phyloP scores from a whole-genome alignment of 1,140 invertebrate species.

The Orchesella cincta region DNA sequence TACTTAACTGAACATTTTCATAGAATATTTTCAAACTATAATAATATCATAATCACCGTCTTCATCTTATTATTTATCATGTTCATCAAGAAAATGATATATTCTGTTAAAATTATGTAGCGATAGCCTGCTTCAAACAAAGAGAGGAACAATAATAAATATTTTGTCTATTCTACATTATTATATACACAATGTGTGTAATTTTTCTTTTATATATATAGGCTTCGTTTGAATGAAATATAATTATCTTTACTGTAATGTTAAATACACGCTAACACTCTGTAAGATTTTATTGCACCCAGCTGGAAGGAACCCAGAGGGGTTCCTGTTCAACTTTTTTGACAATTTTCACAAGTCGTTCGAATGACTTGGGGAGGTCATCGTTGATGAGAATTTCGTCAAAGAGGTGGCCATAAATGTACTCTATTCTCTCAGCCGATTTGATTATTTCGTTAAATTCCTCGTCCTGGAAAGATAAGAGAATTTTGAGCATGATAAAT shows the following conservation, averaged over 20 bases:
- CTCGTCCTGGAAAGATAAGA: slow-evolving; percentile 71
- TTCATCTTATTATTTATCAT: neutral
- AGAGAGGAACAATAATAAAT: no score
- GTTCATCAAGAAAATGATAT: neutral
- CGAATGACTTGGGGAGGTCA: slow-evolving; percentile 82
- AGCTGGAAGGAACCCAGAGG: slow-evolving; percentile 84
- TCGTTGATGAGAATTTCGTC: slow-evolving; percentile 83
- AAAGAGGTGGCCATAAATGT: slow-evolving; percentile 91
- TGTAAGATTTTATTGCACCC: slow-evolving; percentile 2
- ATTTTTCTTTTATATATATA: no score
- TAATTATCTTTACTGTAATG: no score
- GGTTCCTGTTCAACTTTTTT: slow-evolving; percentile 88
- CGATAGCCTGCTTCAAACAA: no score
- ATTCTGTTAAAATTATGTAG: no score
- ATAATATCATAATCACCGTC: neutral
- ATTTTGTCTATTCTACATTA: neutral
- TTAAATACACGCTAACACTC: neutral
- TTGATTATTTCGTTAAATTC: slow-evolving; percentile 89
- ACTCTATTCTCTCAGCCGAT: slow-evolving; percentile 85
- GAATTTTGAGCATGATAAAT: no score
- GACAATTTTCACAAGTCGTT: slow-evolving; percentile 78
- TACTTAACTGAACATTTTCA: neutral
- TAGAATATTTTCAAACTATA: neutral
- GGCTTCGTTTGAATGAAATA: no score
- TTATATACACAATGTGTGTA: no score